A percentile compares a stretch with the other conserved stretches of the same genome.
phyloP scores from a whole-genome alignment of 2,113 vertebrate species.

The Mastomys natalensis region DNA sequence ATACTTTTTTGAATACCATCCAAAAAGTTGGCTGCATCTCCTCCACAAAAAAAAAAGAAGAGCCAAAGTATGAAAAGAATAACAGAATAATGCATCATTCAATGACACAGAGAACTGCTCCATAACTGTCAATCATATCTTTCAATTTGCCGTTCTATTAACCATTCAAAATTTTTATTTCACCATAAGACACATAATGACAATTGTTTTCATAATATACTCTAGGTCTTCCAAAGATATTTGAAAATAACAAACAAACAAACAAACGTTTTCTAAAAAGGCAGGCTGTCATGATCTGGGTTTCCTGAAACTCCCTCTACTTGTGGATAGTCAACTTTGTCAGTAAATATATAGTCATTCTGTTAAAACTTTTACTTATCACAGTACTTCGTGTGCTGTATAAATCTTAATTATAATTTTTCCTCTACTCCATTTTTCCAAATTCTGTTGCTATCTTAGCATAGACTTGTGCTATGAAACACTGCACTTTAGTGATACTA shows the following conservation, averaged over 20 bases:
- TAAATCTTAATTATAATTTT: constrained; percentile 15
- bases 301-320: background rate
- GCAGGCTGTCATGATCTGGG: background rate
- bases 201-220: background rate
- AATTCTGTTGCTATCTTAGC: background rate
- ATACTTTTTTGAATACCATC: too few species aligned
- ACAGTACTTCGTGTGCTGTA: background rate
- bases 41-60: background rate
- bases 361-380: background rate
- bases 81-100: background rate
- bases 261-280: background rate
- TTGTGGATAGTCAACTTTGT: background rate
- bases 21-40: too few species aligned
- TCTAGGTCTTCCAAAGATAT: background rate
- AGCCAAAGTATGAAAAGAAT: background rate
- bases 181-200: background rate
- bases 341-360: background rate
- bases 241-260: too few species aligned
- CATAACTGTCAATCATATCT: background rate
- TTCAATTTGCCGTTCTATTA: background rate
- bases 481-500: background rate
- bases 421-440: background rate
- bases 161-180: background rate
- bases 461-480: background rate
- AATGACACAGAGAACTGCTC: background rate